Evolutionary conservation across 2,797 vertebrate genomes (phyloP).

Genomic region (Triplophysa yarkandensis): DNA sequence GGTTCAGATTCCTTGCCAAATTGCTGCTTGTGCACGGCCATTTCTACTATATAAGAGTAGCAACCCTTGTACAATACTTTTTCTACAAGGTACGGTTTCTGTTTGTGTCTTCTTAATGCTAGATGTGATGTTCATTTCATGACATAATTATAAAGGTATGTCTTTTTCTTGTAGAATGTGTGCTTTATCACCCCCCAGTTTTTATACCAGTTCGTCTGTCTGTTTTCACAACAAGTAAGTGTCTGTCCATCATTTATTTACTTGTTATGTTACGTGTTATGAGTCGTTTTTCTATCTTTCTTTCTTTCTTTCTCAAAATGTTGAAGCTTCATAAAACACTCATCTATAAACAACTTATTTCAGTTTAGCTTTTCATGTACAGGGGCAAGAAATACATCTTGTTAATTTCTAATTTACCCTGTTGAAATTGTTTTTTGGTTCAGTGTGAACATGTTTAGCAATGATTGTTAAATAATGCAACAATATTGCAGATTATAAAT

Average conservation of each 20-base stretch:
- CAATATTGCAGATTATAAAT: no score
- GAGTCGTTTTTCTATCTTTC: neutral
- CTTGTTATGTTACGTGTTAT: no score
- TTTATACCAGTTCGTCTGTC: constrained; percentile 99
- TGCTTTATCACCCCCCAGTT: constrained; percentile 99
- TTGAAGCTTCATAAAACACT: no score
- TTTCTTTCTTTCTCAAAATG: neutral
- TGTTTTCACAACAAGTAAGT: constrained; percentile 99
- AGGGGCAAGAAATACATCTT: no score
- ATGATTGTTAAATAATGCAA: no score
- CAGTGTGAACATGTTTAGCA: no score
- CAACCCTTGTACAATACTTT: constrained; percentile 99
- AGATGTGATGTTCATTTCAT: constrained; percentile 38
- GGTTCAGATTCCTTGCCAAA: constrained; percentile 96
- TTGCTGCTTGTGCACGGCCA: constrained; percentile 98
- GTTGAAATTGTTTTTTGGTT: no score
- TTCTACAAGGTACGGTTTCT: constrained; percentile 92
- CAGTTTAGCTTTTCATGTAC: no score
- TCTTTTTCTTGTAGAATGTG: constrained; percentile 91
- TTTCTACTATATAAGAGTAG: constrained; percentile 99
- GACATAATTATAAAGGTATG: constrained; percentile 57
- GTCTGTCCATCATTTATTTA: constrained; percentile 30
- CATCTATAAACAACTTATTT: no score
- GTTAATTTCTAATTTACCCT: no score
- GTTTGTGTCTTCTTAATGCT: neutral